Percentiles rank a stretch among this genome's conserved stretches.
phyloP scores from a whole-genome alignment of 2,113 vertebrate species.

The Xenopus tropicalis region UCB_Xtro_10.0 CM004444.2:127600501-127601000 shows the following conservation, averaged over 20 bases:
- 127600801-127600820: slow-evolving; percentile 1
- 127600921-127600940: too few species aligned
- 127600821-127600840: neutral
- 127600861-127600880: neutral
- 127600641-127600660: too few species aligned
- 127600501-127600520: slow-evolving; percentile 81
- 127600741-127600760: slow-evolving; percentile 14
- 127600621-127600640: slow-evolving; percentile 59
- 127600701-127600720: slow-evolving; percentile 41
- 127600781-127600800: neutral
- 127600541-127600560: slow-evolving; percentile 75
- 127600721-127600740: slow-evolving; percentile 27
- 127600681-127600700: slow-evolving; percentile 30
- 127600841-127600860: neutral
- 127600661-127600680: slow-evolving; percentile 6
- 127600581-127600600: slow-evolving; percentile 68
- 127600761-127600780: slow-evolving; percentile 11
- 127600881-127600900: too few species aligned
- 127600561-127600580: slow-evolving; percentile 69
- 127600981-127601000: too few species aligned
- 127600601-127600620: slow-evolving; percentile 64
- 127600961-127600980: too few species aligned
- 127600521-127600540: slow-evolving; percentile 86
- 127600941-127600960: too few species aligned
- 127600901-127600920: too few species aligned